Evolutionary conservation across 2,797 vertebrate genomes (phyloP).

Genomic region (Pristis pectinata): DNA sequence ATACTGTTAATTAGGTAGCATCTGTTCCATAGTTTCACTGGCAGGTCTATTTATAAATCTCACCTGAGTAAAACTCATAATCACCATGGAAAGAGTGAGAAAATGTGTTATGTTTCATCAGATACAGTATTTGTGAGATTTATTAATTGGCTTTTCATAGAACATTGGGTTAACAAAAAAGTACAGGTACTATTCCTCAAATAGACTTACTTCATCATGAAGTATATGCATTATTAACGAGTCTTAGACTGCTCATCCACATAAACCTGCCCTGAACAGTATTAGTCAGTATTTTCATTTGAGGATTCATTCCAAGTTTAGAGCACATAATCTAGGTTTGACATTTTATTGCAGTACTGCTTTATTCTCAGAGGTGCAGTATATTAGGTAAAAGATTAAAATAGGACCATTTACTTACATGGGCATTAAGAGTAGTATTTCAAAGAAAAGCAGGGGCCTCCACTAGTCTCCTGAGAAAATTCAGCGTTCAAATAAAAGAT

Average conservation of each 20-base stretch:
- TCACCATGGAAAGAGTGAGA: background rate
- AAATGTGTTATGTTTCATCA: background rate
- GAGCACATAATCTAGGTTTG: background rate
- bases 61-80: slow-evolving; percentile 29
- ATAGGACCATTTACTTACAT: background rate
- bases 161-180: slow-evolving; percentile 1
- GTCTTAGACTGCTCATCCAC: background rate
- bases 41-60: slow-evolving; percentile 32
- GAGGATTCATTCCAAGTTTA: background rate
- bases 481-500: no score
- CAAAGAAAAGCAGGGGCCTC: background rate
- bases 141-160: background rate
- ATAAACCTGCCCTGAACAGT: background rate
- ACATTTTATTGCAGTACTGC: background rate
- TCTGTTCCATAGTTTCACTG: slow-evolving; percentile 27
- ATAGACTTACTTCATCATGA: background rate
- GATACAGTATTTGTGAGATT: background rate
- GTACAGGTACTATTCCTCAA: background rate
- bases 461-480: background rate
- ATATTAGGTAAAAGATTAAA: background rate
- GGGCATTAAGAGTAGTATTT: background rate
- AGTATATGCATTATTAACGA: background rate
- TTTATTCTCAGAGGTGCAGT: background rate
- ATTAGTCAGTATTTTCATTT: background rate
- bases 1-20: slow-evolving; percentile 30